phyloP scores from a whole-genome alignment of 1,140 invertebrate genomes.

The Magallana gigas region DNA sequence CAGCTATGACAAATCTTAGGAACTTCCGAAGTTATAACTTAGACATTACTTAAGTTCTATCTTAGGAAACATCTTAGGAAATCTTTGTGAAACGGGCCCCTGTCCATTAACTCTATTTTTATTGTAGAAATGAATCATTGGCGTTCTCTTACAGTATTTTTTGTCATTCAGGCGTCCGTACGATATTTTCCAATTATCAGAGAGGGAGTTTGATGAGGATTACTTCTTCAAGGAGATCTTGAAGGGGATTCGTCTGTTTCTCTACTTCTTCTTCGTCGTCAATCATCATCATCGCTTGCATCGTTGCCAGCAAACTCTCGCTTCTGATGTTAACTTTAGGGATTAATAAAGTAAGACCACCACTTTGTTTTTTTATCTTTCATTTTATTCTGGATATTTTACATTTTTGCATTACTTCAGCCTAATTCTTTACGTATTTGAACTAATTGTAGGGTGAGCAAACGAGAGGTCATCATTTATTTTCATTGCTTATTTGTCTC shows the following conservation, averaged over 20 bases:
- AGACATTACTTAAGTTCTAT: too few relatives aligned
- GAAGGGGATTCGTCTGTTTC: constrained; percentile 68
- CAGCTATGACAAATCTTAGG: too few relatives aligned
- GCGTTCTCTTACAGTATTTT: too few relatives aligned
- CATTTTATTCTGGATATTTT: too few relatives aligned
- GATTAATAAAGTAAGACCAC: constrained; percentile 66
- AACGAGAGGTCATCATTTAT: constrained; percentile 64
- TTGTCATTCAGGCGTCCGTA: constrained; percentile 68
- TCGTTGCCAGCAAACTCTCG: constrained; percentile 69
- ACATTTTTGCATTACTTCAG: too few relatives aligned
- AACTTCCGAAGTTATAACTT: too few relatives aligned
- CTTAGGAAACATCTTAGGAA: too few relatives aligned
- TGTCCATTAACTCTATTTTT: too few relatives aligned
- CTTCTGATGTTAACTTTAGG: constrained; percentile 71
- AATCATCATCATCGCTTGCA: constrained; percentile 64
- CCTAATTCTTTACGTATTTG: too few relatives aligned
- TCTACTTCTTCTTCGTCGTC: constrained; percentile 70
- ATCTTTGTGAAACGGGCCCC: too few relatives aligned
- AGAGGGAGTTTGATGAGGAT: constrained; percentile 72
- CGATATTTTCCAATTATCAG: constrained; percentile 73
- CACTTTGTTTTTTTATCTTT: too few relatives aligned
- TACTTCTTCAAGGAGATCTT: constrained; percentile 73
- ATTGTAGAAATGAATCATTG: too few relatives aligned
- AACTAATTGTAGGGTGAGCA: constrained; percentile 44
- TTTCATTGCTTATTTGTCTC: constrained; percentile 69